Percentiles rank a stretch among this genome's conserved stretches.
These are phyloP conservation scores for Yponomeuta sedellus DNA, from an alignment of 2,888 invertebrate species.

Conservation along the genomic window DNA sequence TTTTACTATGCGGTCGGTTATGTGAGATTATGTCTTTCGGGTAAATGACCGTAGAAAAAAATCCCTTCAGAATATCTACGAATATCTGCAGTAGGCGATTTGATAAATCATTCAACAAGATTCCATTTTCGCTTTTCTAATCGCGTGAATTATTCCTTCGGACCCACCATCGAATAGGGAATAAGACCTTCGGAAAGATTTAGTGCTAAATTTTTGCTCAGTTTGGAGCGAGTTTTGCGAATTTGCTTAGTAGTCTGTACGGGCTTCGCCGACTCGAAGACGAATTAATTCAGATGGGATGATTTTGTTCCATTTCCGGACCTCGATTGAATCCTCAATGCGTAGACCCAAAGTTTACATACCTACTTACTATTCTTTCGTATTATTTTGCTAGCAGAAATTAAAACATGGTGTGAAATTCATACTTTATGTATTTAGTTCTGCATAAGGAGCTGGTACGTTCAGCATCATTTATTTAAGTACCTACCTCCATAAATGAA, in stretches of 20 bases:
- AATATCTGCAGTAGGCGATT: slow-evolving; percentile 5
- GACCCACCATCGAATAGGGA: slow-evolving; percentile 9
- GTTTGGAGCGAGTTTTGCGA: neutral
- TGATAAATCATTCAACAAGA: slow-evolving; percentile 13
- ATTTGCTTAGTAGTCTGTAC: neutral
- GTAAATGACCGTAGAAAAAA: neutral
- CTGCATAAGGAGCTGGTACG: too few species aligned
- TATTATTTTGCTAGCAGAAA: too few species aligned
- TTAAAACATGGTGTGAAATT: too few species aligned
- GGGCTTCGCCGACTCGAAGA: neutral
- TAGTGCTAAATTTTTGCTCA: slow-evolving; percentile 8
- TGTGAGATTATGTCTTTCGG: neutral
- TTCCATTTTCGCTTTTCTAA: slow-evolving; percentile 13
- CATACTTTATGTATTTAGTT: too few species aligned
- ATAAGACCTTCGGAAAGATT: slow-evolving; percentile 14
- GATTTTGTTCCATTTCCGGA: neutral
- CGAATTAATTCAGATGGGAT: neutral
- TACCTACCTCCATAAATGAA: too few species aligned
- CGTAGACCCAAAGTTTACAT: neutral
- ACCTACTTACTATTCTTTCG: too few species aligned
- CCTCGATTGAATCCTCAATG: neutral
- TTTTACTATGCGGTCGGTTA: neutral
- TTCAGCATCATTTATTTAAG: too few species aligned
- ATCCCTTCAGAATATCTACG: neutral
- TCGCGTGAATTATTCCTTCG: slow-evolving; percentile 15